Evolutionary conservation across 2,888 invertebrate species (phyloP), one percentile per base, ranked within the genome.

Genomic region (Andrena hattorfiana): DNA sequence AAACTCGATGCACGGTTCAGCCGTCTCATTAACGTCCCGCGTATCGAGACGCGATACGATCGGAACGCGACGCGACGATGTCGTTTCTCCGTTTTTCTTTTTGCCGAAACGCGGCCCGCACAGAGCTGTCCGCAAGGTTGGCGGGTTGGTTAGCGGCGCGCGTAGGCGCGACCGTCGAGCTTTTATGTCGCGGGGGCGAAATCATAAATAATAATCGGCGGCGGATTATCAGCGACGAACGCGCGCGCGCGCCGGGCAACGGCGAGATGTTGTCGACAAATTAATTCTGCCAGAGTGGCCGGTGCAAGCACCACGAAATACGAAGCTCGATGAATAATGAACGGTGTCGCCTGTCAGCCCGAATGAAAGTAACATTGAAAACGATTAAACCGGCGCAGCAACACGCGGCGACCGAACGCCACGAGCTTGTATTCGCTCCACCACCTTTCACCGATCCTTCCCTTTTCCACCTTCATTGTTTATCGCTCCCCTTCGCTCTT

Each of bases 151-250:
- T 62, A 70, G 69, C 83, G 59, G 49, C 70, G 90, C 87, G 90
- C 90, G 89, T 91, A 91, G 75, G 85, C 82, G 81, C 76, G 35
- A 10, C 1, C 59, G 28, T 87, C 87, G 83, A 84, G 88, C 91
- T 90, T 90, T 91, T 88, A 89, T 80, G 86, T 85, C 83, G 82
- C 81, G 81, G 79, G 81, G 81, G 88, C 85, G 85, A 85, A 84
- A 90, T 91, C 90, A 91, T 93, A 92, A 93, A 93, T 92, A 92
- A 93, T 92, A 90, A 92, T 91, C 89, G 87, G 74, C 89, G 87
- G 74, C 86, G 87, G 89, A 91, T 90, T 90, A 91, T 89, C 90
- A 81, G 42, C 75, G 85, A 67, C 80, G 84, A 84, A 82, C 72
- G 81, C 76, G 32, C n/a, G 49, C 76, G 28, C 51, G 51, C 56